Percentiles rank a stretch among this genome's conserved stretches.
Conservation (phyloP, 2,113 vertebrate genomes). For the Platichthys stellatus region DNA sequence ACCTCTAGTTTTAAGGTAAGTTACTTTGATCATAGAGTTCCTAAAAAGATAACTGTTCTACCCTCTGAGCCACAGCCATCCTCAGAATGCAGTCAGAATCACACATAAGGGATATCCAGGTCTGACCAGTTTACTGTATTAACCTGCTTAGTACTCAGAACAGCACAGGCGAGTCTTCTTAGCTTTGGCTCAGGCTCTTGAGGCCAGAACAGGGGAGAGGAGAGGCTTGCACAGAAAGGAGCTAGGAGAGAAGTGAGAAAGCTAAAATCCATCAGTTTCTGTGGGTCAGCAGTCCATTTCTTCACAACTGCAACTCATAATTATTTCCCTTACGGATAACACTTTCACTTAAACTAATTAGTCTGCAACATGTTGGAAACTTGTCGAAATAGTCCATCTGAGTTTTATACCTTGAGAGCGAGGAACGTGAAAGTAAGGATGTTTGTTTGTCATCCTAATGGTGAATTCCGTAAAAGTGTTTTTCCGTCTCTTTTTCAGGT, state of each 20-base stretch:
- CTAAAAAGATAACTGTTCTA: too few relatives aligned
- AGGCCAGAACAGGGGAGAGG: slow-evolving; percentile 9
- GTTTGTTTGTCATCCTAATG: not conserved
- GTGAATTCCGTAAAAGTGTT: not conserved
- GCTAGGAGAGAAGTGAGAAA: not conserved
- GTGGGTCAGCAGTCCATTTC: too few relatives aligned
- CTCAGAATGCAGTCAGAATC: too few relatives aligned
- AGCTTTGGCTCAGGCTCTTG: slow-evolving; percentile 1
- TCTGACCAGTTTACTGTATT: not conserved
- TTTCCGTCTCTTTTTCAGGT: slow-evolving; percentile 82
- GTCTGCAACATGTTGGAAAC: too few relatives aligned
- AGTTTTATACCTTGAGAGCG: too few relatives aligned
- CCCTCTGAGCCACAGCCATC: too few relatives aligned
- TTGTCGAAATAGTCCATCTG: too few relatives aligned
- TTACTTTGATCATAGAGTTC: too few relatives aligned
- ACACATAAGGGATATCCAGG: not conserved
- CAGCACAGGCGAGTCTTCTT: slow-evolving; percentile 7
- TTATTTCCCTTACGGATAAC: not conserved
- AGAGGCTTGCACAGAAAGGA: not conserved
- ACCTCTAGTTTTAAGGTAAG: too few relatives aligned
- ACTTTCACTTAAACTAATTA: not conserved
- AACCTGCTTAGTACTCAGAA: slow-evolving; percentile 16
- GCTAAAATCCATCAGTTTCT: not conserved
- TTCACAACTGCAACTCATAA: not conserved
- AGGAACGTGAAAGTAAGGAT: too few relatives aligned